Evolutionary conservation across 2,113 vertebrate species (phyloP), one percentile per base, ranked within the genome.

Genomic region (Strigops habroptila): DNA sequence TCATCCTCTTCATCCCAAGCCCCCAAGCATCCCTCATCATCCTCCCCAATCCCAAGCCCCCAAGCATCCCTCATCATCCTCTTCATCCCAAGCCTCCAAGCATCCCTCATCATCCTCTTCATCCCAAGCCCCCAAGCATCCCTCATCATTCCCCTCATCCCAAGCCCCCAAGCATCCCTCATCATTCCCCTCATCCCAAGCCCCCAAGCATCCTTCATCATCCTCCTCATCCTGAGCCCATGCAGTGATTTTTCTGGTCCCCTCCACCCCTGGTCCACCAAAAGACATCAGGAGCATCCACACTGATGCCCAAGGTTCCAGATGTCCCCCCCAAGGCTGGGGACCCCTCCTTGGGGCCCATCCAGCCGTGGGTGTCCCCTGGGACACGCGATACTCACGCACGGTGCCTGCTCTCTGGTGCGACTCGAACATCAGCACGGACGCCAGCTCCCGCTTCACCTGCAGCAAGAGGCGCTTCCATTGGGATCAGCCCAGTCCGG

Each of bases 401-500:
- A 99, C 99, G 31, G 99, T 99, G 93, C 99, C 99, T 2, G 99
- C 98, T 46, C 99, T 98, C 92, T 98, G 96, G 60, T 99, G 99
- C 0, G 99, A 98, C 94, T 99, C 99, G 48, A 99, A 99, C 92
- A 99, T 98, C 97, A 99, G 96, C 93, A 99, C 99, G 0, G 99
- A 97, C 0, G 99, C 99, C 96, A 99, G 96, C 91, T 99, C 99
- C 94, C 99, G 98, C 85, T 99, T 99, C 81, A 99, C 99, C 99
- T 99, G 96, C 9, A 5, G 24, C 59, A 37, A 37, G 35, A 37
- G 59, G 59, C 57, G 23, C 33, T n/a, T 59, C 57, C 57, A 62
- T 27, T 62, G 63, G 63, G 63, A 65, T 65, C 63, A 65, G 31
- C 63, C 39, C 63, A 65, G 28, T 25, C 27, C 6, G 18, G 39